Base-by-base conservation (phyloP, 1,140 invertebrate genomes). In the Ooceraea biroi region DNA sequence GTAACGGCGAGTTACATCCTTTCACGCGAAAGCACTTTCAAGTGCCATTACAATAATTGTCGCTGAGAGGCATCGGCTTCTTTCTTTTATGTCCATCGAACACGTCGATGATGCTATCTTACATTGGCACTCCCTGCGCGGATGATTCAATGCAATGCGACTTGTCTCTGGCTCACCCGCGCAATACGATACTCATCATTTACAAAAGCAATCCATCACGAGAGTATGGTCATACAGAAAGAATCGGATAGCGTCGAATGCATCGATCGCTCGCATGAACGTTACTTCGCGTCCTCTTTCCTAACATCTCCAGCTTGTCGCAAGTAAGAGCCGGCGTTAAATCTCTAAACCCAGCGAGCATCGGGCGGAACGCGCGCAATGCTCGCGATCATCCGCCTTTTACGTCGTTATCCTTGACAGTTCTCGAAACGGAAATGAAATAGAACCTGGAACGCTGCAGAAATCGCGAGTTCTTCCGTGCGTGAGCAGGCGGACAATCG, bases 1-100 rank as follows among this genome's bases (percentile, higher is more conserved):
- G 1, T 55, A 55, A 7, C n/a, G 22, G n/a, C n/a, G 55, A 10
- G n/a, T 10, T 22, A 1, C 22, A 19, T 57, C 52, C 30, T 77
- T 57, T 25, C 50, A 57, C 50, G 19, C 50, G 50, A 71, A 57
- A 57, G 11, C 41, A n/a, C 52, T 57, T 52, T 27, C 22, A 68
- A 14, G 12, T 57, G 65, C 30, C 22, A 69, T 80, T 71, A 60
- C 22, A 69, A 80, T 80, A 69, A 80, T 80, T 71, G 76, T 69
- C 50, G 30, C 50, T 57, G 52, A 58, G 11, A 36, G 22, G 65
- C 65, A 80, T 80, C 36, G 22, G 76, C 44, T 80, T 80, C 41
- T 57, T 80, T 58, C 46, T 17, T 46, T 27, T 44, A 78, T 78
- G 17, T 58, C 12, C 66, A 3, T 69, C 27, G 17, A 55, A 57